phyloP scores from a whole-genome alignment of 1,140 invertebrate species.

The Zaprionus nigranus region DNA sequence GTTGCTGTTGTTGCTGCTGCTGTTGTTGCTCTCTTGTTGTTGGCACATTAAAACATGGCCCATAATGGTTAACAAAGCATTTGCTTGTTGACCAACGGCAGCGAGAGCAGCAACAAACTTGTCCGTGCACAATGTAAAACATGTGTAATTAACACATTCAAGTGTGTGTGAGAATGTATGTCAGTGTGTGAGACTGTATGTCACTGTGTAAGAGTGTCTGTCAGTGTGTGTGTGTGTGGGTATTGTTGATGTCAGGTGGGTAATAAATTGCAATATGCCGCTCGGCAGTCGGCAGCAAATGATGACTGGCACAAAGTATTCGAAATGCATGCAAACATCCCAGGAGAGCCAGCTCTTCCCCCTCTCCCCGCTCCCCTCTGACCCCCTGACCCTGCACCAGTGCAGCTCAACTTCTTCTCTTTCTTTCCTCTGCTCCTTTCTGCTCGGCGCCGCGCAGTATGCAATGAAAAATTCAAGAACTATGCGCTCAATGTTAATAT shows the following conservation, averaged over 20 bases:
- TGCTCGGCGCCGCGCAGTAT: conserved; percentile 51
- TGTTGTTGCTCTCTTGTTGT: conserved; percentile 50
- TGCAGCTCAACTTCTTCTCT: not conserved
- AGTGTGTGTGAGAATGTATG: conserved; percentile 19
- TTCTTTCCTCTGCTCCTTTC: conserved; percentile 17
- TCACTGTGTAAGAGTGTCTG: not conserved
- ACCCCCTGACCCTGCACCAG: not conserved
- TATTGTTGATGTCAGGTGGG: conserved; percentile 52
- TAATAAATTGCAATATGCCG: conserved; percentile 69
- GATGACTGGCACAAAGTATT: conserved; percentile 54
- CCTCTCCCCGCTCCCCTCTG: too few species aligned
- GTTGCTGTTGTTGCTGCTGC: conserved; percentile 40
- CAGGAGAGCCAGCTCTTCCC: not conserved
- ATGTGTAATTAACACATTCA: conserved; percentile 79
- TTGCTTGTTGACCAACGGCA: conserved; percentile 71
- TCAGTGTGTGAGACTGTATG: conserved; percentile 10
- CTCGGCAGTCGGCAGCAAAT: conserved; percentile 41
- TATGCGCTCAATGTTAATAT: conserved; percentile 70
- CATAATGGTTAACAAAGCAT: conserved; percentile 81
- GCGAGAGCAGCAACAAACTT: conserved; percentile 63
- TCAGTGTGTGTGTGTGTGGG: conserved; percentile 13
- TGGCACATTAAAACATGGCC: conserved; percentile 78
- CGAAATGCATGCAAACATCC: conserved; percentile 33
- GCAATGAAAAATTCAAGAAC: conserved; percentile 69
- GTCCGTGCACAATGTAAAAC: conserved; percentile 77